These are phyloP conservation scores for Sorex maritimensis DNA, from an alignment of 2,797 vertebrate species.

Conservation along the genomic window DNA sequence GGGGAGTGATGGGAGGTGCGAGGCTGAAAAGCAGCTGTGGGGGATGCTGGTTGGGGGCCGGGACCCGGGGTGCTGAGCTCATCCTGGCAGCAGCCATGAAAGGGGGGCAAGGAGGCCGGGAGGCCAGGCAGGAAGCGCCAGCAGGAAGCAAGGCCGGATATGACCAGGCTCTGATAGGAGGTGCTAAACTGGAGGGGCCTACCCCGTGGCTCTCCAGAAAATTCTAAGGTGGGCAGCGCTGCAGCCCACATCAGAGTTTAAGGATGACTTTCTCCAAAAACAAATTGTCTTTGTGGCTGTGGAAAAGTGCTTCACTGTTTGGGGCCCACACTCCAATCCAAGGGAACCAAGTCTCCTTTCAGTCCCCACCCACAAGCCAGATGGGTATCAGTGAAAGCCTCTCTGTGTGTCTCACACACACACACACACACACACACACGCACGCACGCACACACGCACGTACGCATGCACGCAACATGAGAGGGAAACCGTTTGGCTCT, in stretches of 20 bases:
- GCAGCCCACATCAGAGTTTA: slow-evolving; percentile 41
- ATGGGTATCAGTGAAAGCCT: slow-evolving; percentile 60
- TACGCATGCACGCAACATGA: background rate
- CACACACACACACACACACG: background rate
- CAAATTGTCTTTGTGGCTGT: slow-evolving; percentile 75
- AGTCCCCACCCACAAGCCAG: slow-evolving; percentile 58
- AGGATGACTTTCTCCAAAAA: slow-evolving; percentile 76
- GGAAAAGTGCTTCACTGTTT: slow-evolving; percentile 74
- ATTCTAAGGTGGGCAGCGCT: slow-evolving; percentile 15
- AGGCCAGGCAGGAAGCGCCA: background rate
- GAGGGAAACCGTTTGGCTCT: background rate
- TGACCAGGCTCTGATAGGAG: background rate
- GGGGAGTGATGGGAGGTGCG: rapidly evolving
- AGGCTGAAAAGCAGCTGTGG: background rate
- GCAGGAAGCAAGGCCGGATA: background rate
- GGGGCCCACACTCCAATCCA: slow-evolving; percentile 65
- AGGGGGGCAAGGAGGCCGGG: background rate
- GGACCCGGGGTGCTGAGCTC: background rate
- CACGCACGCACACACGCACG: background rate
- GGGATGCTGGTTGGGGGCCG: background rate
- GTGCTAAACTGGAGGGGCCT: background rate
- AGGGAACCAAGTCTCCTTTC: slow-evolving; percentile 75
- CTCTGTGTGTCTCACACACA: slow-evolving; percentile 54
- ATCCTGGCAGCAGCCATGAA: rapidly evolving
- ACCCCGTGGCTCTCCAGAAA: background rate